Evolutionary conservation across 2,888 invertebrate species (phyloP).

Genomic region (Diarsia dahlii): DNA sequence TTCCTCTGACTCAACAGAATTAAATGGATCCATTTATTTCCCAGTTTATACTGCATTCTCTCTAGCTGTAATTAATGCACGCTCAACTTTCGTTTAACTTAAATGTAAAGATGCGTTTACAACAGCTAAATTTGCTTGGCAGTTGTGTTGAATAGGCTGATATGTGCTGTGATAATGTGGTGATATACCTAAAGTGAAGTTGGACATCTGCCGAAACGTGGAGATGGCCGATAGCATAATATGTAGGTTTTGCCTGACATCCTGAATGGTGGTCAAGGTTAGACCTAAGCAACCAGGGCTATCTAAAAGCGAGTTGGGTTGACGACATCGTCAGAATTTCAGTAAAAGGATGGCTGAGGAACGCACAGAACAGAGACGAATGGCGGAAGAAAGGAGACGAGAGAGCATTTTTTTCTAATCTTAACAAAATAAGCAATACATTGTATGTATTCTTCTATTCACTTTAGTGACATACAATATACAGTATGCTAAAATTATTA

Average conservation of each 20-base stretch:
- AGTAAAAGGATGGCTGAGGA: too few species aligned
- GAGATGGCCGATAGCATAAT: neutral
- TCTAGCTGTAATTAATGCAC: slow-evolving; percentile 34
- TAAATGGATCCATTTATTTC: slow-evolving; percentile 40
- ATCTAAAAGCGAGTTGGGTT: too few species aligned
- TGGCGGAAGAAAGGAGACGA: too few species aligned
- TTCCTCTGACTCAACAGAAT: slow-evolving; percentile 39
- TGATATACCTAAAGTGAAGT: neutral
- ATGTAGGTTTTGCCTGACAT: neutral
- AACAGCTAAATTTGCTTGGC: neutral
- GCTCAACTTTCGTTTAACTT: slow-evolving; percentile 42
- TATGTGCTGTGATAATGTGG: too few species aligned
- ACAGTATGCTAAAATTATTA: too few species aligned
- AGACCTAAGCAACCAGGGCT: too few species aligned
- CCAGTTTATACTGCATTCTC: slow-evolving; percentile 37
- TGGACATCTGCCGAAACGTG: neutral
- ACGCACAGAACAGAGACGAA: too few species aligned
- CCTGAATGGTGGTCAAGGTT: neutral
- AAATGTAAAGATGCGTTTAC: slow-evolving; percentile 24
- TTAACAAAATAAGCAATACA: too few species aligned
- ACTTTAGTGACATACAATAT: too few species aligned
- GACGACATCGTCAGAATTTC: too few species aligned
- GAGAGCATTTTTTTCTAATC: too few species aligned
- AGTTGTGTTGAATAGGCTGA: neutral
- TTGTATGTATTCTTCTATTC: too few species aligned